Base-by-base conservation (phyloP, 2,113 vertebrate species). In the Pseudolaguvia tuberculata region DNA sequence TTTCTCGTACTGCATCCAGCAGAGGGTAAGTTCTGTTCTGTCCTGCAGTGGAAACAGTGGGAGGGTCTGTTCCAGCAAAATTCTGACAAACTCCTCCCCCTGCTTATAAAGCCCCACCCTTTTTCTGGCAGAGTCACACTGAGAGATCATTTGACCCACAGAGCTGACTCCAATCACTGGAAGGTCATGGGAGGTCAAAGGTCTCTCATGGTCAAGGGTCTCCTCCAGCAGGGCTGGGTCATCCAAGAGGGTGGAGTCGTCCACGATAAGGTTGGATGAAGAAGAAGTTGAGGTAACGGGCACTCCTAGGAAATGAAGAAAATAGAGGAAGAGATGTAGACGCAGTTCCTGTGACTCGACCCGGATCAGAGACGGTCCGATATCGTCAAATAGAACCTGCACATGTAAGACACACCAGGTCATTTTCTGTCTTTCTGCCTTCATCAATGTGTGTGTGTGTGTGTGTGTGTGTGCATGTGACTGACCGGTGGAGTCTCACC, bases 371-470 rank as follows among this genome's bases (percentile, higher is more conserved):
- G 96, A 99, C 0, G 88, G 87, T 0, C 95, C 94, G 0, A 99
- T 90, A 75, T 99, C 97, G 81, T 99, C 97, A 87, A 96, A 99
- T 70, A 98, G 76, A 31, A 98, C 95, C 96, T 99, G 84, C 27
- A 62, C 31, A 65, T 7, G 59, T 31, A 72, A 72, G 21, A 66
- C 45, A 48, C 14, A 48, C 47, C 42, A 17, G 14, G 21, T 66
- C 23, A 65, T n/a, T 66, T 45, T 13, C 23, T 0, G 17, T 20
- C 57, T 42, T 3, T 8, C 20, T 45, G 20, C 2, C 39, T 61
- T 3, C 4, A 42, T 42, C 39, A 10, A 27, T 63, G 21, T 25
- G 59, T 17, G 14, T 35, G 17, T 17, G 7, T 18, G 1, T 66
- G 15, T n/a, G n/a, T 20, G 57, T 63, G 21, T 25, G 59, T 17